A percentile compares a stretch with the other conserved stretches of the same genome.
Evolutionary conservation across 1,140 invertebrate genomes (phyloP).

Genomic region (Mercenaria mercenaria): DNA sequence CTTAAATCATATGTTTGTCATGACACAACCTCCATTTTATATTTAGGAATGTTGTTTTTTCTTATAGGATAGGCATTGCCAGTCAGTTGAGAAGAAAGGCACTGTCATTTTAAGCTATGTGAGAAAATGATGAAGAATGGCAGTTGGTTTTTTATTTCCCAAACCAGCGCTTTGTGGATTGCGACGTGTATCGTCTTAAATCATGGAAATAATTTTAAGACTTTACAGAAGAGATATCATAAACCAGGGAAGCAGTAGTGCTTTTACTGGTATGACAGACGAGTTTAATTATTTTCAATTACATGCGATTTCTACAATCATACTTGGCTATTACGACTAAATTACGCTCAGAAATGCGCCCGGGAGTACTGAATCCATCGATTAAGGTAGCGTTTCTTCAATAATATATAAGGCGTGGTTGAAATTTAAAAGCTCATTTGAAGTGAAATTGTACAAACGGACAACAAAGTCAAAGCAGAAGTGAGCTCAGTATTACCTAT

Average conservation of each 20-base stretch:
- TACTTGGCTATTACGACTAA: neutral
- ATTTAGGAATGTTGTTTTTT: too few relatives aligned
- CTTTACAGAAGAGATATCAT: neutral
- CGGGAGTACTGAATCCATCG: neutral
- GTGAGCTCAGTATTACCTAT: neutral
- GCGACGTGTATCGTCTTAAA: slow-evolving; percentile 5
- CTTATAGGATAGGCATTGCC: too few relatives aligned
- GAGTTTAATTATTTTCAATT: slow-evolving; percentile 19
- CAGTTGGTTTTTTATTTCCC: neutral
- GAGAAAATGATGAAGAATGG: neutral
- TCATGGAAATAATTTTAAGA: slow-evolving; percentile 8
- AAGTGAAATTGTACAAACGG: neutral
- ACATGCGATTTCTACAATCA: neutral
- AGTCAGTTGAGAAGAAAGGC: neutral
- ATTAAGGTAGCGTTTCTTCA: neutral
- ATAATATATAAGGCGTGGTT: slow-evolving; percentile 23
- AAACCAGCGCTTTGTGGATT: neutral
- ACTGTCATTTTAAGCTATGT: neutral
- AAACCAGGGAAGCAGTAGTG: neutral
- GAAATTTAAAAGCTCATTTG: neutral
- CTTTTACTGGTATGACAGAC: neutral
- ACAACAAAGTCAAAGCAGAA: neutral
- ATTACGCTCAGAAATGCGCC: neutral
- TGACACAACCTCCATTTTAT: too few relatives aligned
- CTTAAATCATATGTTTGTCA: too few relatives aligned